phyloP scores from a whole-genome alignment of 2,797 vertebrate species.

The Anas bahamensis region DNA sequence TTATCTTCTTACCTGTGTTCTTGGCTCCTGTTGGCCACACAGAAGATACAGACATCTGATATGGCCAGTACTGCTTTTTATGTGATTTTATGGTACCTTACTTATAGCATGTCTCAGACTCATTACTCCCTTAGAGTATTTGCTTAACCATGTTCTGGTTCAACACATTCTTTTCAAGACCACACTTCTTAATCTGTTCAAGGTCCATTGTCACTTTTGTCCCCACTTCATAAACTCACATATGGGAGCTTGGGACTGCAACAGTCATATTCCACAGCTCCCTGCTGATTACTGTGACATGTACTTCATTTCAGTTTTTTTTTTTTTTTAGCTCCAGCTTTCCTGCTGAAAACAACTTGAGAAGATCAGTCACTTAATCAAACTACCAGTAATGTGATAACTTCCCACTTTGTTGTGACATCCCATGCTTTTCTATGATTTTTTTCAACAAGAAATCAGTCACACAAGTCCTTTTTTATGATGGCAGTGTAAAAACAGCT shows the following conservation, averaged over 20 bases:
- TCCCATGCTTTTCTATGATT: not conserved
- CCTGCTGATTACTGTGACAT: not conserved
- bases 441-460: not conserved
- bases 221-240: accelerated
- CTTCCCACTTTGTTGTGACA: not conserved
- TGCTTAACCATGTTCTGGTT: not conserved
- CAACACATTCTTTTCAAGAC: not conserved
- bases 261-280: not conserved
- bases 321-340: not conserved
- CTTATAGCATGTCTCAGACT: not conserved
- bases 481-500: not conserved
- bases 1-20: not conserved
- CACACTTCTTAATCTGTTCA: not conserved
- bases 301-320: not conserved
- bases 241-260: not conserved
- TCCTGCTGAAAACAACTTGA: not conserved
- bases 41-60: not conserved
- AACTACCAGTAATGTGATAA: not conserved
- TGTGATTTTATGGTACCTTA: not conserved
- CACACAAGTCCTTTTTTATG: not conserved
- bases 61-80: not conserved
- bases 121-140: not conserved
- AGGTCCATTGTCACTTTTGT: not conserved
- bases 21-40: not conserved
- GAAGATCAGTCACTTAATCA: not conserved